Base-by-base conservation (phyloP, 2,888 invertebrate species). In the Cephus rjabovi region DNA sequence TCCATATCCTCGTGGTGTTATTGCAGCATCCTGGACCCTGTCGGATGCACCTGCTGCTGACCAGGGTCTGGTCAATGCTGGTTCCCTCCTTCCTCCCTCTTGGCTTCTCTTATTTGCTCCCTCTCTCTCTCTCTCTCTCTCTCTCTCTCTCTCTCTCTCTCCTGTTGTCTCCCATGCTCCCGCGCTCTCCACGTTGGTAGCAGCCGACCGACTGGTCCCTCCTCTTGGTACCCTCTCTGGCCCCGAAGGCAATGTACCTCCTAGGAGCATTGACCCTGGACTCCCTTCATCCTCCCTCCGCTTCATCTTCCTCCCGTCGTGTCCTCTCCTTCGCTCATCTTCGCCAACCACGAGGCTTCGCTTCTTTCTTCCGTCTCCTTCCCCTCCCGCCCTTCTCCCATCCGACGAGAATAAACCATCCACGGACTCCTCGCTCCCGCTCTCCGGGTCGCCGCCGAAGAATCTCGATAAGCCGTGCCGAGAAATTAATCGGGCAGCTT, bases 201-300 rank as follows among this genome's bases (percentile, higher is more conserved):
- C 79, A 76, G 75, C 79, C 77, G 80, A 80, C 78, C 73, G 79
- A 77, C 73, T 77, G 79, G 79, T 79, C 73, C 76, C 79, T 79
- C 78, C 81, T 80, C 79, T 75, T 70, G 77, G 75, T 83, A 82
- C 81, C 80, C 80, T 81, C 80, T 82, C 79, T 81, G 82, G 81
- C 82, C 87, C 87, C 85, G 85, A 85, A 89, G 91, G 90, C 91
- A 90, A 90, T 90, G 91, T 87, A 90, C 91, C 87, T 85, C 87
- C 79, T 80, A 82, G 84, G 90, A 87, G 82, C 90, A 83, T 90
- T 90, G 91, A 91, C 90, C 87, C 88, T 87, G 81, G 76, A 79
- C 82, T 75, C 81, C 82, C 82, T 79, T 76, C 77, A 78, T 77
- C 77, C 71, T 37, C n/a, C 37, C 75, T 35, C 31, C 75, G 31